Evolutionary conservation across 1,140 invertebrate species (phyloP).

Genomic region (Ceratosolen fusciceps): DNA sequence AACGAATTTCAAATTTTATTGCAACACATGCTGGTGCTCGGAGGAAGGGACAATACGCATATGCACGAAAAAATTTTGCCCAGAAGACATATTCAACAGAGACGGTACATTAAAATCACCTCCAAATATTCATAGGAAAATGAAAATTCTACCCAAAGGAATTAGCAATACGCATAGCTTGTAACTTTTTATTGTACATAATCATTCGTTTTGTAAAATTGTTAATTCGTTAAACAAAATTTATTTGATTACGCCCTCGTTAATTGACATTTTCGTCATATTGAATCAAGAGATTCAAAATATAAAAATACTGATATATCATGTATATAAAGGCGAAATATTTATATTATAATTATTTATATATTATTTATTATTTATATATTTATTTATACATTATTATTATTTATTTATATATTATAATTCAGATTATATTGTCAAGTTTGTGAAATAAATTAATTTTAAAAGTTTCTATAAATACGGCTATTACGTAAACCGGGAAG

Average conservation of each 20-base stretch:
- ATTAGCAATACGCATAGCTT: not conserved
- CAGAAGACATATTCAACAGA: constrained; percentile 39
- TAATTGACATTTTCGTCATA: too few relatives aligned
- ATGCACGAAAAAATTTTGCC: constrained; percentile 45
- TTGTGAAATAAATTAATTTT: too few relatives aligned
- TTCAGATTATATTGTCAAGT: not conserved
- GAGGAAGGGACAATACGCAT: constrained; percentile 23
- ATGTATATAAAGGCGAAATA: too few relatives aligned
- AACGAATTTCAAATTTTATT: constrained; percentile 40
- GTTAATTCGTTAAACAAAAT: too few relatives aligned
- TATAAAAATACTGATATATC: too few relatives aligned
- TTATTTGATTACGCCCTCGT: too few relatives aligned
- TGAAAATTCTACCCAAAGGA: constrained; percentile 22
- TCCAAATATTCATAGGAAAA: constrained; percentile 18
- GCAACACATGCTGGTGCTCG: constrained; percentile 45
- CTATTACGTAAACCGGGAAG: not conserved
- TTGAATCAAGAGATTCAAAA: not conserved
- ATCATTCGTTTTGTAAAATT: not conserved
- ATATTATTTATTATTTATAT: not conserved
- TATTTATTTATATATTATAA: not conserved
- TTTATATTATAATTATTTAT: too few relatives aligned
- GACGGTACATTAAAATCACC: constrained; percentile 32
- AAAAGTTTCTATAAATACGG: not conserved
- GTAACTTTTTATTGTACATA: not conserved
- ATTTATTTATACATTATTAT: not conserved